Evolutionary conservation across 2,888 invertebrate genomes (phyloP), one percentile per base, ranked within the genome.

Genomic region (Melinaea marsaeus): DNA sequence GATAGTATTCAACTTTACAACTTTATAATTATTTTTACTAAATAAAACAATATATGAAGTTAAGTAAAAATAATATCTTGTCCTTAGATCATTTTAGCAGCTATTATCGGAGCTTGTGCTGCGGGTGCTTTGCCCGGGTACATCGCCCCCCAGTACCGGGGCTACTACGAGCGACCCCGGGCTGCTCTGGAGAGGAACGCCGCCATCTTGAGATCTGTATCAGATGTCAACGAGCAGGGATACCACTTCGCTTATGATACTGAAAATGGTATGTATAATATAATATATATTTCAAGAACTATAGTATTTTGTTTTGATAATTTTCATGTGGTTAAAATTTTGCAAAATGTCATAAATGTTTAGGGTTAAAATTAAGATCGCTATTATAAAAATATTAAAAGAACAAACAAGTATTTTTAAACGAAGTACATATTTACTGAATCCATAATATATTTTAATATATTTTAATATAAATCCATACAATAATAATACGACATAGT

Each of bases 191-290:
- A 90, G 42, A 76, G 84, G 48, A 84, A 77, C 62, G 90, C 90
- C 0, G 83, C 81, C 13, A 81, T 90, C 66, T 65, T 90, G 72
- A 79, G 89, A 59, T 86, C 86, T 0, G 81, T 81, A 0, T 74
- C 84, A 1, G 84, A 86, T 9, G 84, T 81, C 70, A 89, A 84
- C 69, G 86, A 87, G 46, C 74, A 79, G 3, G 90, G 90, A 32
- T 90, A 79, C 75, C 83, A 77, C 55, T 88, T 76, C 66, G 92
- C 93, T 56, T 94, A 91, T 69, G 93, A 93, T 67, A 94, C 94
- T 57, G 93, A 93, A 55, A 94, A 94, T 76, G 93, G 93, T 89
- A 59, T 79, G 83, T 71, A 33, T 51, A 51, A 32, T 2, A n/a
- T 51, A 32, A 7, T 7, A 32, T 32, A 11, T 32, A 51, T 32